These are phyloP conservation scores for Podiceps cristatus DNA, from an alignment of 2,113 vertebrate genomes.

Conservation along the genomic window DNA sequence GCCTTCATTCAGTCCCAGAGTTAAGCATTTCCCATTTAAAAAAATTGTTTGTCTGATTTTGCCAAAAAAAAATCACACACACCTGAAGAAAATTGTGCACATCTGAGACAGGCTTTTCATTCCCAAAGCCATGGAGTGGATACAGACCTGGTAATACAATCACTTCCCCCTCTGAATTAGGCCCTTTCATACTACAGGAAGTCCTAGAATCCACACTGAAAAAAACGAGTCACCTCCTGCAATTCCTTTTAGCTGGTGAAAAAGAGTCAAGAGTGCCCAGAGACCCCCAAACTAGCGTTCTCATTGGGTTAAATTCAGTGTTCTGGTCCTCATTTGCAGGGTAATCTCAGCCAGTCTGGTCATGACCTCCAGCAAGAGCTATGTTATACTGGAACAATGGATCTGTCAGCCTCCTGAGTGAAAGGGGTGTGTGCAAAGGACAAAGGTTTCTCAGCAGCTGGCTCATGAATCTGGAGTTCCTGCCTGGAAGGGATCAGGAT, in stretches of 20 bases:
- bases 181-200: slow-evolving; percentile 31
- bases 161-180: not conserved
- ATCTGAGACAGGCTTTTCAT: not conserved
- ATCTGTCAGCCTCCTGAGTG: slow-evolving; percentile 60
- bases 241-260: slow-evolving; percentile 44
- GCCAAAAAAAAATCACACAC: not conserved
- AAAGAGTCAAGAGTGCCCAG: slow-evolving; percentile 7
- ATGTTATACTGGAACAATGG: slow-evolving; percentile 56
- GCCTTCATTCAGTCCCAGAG: not conserved
- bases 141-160: not conserved
- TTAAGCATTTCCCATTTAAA: not conserved
- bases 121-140: not conserved
- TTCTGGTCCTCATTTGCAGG: slow-evolving; percentile 63
- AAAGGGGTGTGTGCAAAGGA: slow-evolving; percentile 60
- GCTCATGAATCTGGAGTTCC: slow-evolving; percentile 43
- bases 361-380: slow-evolving; percentile 63
- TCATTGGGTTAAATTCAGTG: slow-evolving; percentile 44
- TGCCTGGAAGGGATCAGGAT: slow-evolving; percentile 64
- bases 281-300: not conserved
- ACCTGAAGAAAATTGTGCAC: not conserved
- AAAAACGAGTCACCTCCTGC: slow-evolving; percentile 20
- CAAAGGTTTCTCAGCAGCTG: slow-evolving; percentile 70
- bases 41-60: not conserved
- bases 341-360: slow-evolving; percentile 63
- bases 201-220: slow-evolving; percentile 25